Evolutionary conservation across 1,140 invertebrate genomes (phyloP).

Genomic region (Scaptodrosophila lebanonensis): DNA sequence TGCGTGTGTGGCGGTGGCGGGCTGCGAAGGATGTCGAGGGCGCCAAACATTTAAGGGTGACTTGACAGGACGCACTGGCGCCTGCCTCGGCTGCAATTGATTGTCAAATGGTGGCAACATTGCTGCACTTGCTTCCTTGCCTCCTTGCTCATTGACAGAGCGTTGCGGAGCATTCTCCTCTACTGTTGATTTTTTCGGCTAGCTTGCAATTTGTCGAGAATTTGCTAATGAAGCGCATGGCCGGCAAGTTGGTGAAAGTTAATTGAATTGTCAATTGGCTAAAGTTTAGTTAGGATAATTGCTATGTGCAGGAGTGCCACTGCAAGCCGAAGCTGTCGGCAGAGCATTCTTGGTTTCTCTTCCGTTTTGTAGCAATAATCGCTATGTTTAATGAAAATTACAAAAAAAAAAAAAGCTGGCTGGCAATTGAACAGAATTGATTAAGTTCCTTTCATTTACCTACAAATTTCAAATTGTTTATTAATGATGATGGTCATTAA

Average conservation of each 20-base stretch:
- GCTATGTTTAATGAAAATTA: too few species aligned
- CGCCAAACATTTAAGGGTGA: slow-evolving; percentile 29
- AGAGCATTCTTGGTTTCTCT: too few species aligned
- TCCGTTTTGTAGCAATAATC: too few species aligned
- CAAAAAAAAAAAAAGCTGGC: too few species aligned
- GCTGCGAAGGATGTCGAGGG: neutral
- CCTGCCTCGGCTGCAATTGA: slow-evolving; percentile 32
- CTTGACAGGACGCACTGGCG: neutral
- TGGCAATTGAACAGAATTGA: too few species aligned
- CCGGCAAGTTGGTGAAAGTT: slow-evolving; percentile 55
- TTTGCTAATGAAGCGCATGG: slow-evolving; percentile 68
- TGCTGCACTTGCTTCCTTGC: slow-evolving; percentile 18
- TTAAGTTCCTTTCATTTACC: too few species aligned
- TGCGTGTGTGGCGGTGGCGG: too few species aligned
- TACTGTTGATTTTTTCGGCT: slow-evolving; percentile 7
- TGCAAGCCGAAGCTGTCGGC: too few species aligned
- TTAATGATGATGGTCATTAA: too few species aligned
- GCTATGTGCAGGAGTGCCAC: too few species aligned
- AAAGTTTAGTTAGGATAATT: slow-evolving; percentile 54
- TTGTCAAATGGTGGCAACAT: slow-evolving; percentile 6
- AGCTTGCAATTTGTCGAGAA: slow-evolving; percentile 57
- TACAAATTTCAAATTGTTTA: too few species aligned
- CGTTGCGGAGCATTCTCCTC: slow-evolving; percentile 8
- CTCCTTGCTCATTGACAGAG: slow-evolving; percentile 4
- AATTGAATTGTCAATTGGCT: slow-evolving; percentile 70